Evolutionary conservation across 2,113 vertebrate species (phyloP), one percentile per base, ranked within the genome.

Genomic region (Phalacrocorax brasilianus): DNA sequence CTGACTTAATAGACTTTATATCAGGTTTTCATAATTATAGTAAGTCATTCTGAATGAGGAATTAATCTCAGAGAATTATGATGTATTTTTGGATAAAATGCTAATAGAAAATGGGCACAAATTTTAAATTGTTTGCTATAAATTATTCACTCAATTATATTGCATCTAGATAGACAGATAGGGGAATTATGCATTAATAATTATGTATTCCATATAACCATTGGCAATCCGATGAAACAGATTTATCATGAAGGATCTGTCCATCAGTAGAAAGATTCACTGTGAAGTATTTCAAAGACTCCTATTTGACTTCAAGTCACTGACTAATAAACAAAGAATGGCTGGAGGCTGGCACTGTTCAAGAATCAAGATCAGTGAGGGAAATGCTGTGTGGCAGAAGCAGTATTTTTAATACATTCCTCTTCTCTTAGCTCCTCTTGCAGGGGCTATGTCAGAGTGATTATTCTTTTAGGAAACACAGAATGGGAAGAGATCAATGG

Each of bases 91-190:
- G 56, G 12, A 74, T 66, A 91, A 62, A 87, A 89, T 68, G 56
- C 27, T 56, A 86, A 52, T 45, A 86, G 59, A 74, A 93, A 89
- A 65, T 35, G 24, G 61, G 32, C 14, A 72, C 26, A 80, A 74
- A 47, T 88, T 88, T 90, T 63, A 81, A 83, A 86, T 38, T 49
- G 17, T 85, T 89, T 90, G 4, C 23, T 72, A 77, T 92, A 81
- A 94, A 92, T 93, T 93, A 96, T 95, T 97, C 83, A 95, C 24
- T 35, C 28, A 94, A 86, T 93, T 94, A 81, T 81, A 61, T 83
- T 80, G 18, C 26, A 45, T 81, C 53, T 85, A 82, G 70, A 86
- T 91, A 76, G 88, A 65, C 33, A 85, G 74, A 93, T 61, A 85
- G 0, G 3, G n/a, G 62, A 93, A 91, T 91, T 90, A 73, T 16